Base-by-base conservation (phyloP, 2,888 invertebrate species). In the Hartigia nigra region DNA sequence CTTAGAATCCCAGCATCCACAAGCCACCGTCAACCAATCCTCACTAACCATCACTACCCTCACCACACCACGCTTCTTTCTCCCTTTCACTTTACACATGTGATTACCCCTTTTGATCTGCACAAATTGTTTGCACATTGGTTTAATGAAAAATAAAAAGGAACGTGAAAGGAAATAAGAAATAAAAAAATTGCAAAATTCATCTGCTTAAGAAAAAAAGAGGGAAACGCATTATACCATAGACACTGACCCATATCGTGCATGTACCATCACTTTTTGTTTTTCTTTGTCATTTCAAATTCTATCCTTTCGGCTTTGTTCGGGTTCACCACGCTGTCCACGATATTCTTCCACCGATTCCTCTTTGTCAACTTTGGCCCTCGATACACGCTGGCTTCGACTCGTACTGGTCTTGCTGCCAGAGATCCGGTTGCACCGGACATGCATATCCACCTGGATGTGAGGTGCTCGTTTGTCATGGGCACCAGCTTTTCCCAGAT, bases 11-110 rank as follows among this genome's bases (percentile, higher is more conserved):
- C 55, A 55, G 55, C 9, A 91, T 89, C 12, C 91, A 90, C 81
- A 92, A 93, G 77, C 92, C 90, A 86, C 93, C 93, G 70, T 93
- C 83, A 81, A 91, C 39, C 70, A 70, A 69, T 72, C 36, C 74
- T 72, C 36, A 12, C 34, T 55, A 32, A 76, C 75, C 35, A 31
- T 55, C 89, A 78, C 92, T 92, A 74, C 93, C 92, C 11, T 92
- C 91, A 78, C 93, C 93, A 91, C 23, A 85, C 88, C 84, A 82
- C 14, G 37, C 74, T 34, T n/a, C 32, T 37, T 31, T 77, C 72
- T 75, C 75, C 69, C 80, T 77, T 77, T 75, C 74, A 75, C 76
- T 75, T 70, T 69, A 37, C 75, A 81, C 82, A 82, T 79, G 76
- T 82, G 81, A 84, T 85, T 82, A 83, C 78, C 76, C 78, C 81